Percentiles rank a stretch among this genome's conserved stretches.
Evolutionary conservation across 2,888 invertebrate species (phyloP).

Genomic region (Herminia tarsipennalis): DNA sequence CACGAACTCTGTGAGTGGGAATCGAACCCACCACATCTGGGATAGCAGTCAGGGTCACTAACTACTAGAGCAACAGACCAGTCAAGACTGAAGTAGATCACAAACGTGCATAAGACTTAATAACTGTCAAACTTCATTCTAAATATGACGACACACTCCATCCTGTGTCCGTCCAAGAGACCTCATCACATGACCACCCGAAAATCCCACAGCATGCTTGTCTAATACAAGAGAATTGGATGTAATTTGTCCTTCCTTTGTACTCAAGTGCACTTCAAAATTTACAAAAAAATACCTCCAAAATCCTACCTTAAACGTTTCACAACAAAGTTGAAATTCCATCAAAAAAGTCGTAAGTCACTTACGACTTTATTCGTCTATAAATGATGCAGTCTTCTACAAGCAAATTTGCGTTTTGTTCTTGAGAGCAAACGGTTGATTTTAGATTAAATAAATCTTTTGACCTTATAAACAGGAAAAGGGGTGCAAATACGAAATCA

Average conservation of each 20-base stretch:
- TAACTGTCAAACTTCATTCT: too few relatives aligned
- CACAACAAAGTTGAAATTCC: background rate
- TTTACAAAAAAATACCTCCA: background rate
- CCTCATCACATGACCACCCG: conserved; percentile 38
- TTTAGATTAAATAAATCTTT: conserved; percentile 10
- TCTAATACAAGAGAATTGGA: conserved; percentile 70
- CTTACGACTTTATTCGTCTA: background rate
- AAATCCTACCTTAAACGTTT: background rate
- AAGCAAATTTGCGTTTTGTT: background rate
- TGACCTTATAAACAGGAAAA: conserved; percentile 30
- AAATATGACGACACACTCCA: background rate
- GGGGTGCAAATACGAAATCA: conserved; percentile 25
- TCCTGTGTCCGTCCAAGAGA: conserved; percentile 1
- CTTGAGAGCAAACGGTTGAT: background rate
- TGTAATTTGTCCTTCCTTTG: conserved; percentile 74
- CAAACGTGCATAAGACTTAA: too few relatives aligned
- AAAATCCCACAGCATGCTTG: conserved; percentile 64
- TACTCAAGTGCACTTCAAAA: conserved; percentile 57
- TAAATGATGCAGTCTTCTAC: background rate
- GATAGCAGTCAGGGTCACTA: too few relatives aligned
- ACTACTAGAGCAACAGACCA: too few relatives aligned
- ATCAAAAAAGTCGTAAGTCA: background rate
- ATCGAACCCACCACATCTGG: too few relatives aligned
- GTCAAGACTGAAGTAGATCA: too few relatives aligned
- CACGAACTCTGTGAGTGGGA: too few relatives aligned